phyloP scores from a whole-genome alignment of 2,113 vertebrate genomes.

The Crotalus helleri region DNA sequence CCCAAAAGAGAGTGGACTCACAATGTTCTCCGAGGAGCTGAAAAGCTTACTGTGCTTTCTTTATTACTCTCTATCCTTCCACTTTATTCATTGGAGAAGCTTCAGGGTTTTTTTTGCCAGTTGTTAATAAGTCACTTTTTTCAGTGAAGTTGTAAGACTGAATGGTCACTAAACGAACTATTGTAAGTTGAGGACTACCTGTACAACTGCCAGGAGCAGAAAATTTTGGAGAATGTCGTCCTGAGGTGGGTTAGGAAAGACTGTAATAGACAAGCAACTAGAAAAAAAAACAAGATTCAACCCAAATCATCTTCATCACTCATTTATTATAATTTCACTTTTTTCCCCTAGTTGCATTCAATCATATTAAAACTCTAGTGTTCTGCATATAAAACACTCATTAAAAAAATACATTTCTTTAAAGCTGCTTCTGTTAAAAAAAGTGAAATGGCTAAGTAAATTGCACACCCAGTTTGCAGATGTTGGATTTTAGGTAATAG shows the following conservation, averaged over 20 bases:
- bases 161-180: too few species aligned
- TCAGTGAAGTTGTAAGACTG: too few species aligned
- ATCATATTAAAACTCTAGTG: neutral
- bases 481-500: neutral
- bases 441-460: neutral
- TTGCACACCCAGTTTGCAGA: neutral
- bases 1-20: too few species aligned
- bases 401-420: neutral
- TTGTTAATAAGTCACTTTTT: too few species aligned
- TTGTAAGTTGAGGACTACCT: neutral
- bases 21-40: too few species aligned
- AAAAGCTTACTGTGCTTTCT: too few species aligned
- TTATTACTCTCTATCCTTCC: too few species aligned
- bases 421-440: neutral
- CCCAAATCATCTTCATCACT: neutral
- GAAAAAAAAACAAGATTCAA: neutral
- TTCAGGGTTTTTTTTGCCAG: too few species aligned
- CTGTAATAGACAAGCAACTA: neutral
- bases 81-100: too few species aligned
- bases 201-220: neutral
- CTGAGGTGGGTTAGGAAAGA: neutral
- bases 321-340: neutral
- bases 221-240: neutral
- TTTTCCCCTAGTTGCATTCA: neutral
- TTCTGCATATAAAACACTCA: neutral